Evolutionary conservation across 2,797 vertebrate genomes (phyloP).

Genomic region (Chiroxiphia lanceolata): DNA sequence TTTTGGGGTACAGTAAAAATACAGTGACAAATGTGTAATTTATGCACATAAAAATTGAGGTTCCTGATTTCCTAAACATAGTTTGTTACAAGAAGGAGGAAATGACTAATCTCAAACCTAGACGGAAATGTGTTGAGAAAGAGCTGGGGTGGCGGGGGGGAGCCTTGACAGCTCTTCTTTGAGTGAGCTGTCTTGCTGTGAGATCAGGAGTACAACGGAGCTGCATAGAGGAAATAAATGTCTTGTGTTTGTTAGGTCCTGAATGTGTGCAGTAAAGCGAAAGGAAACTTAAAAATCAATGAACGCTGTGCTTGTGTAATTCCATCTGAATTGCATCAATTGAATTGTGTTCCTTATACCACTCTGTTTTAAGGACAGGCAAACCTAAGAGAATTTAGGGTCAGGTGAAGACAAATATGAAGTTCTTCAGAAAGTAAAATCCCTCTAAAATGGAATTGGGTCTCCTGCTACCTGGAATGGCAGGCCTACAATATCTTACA

Average conservation of each 20-base stretch:
- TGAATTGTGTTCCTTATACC: background rate
- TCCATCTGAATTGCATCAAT: background rate
- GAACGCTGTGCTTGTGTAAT: background rate
- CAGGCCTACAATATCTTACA: background rate
- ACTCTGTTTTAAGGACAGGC: background rate
- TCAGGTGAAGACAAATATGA: background rate
- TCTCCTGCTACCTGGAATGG: background rate
- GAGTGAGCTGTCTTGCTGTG: background rate
- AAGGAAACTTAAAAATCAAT: background rate
- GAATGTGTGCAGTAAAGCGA: background rate
- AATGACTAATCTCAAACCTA: background rate
- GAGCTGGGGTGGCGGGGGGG: background rate
- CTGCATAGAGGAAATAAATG: background rate
- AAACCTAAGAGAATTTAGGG: background rate
- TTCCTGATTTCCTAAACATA: background rate
- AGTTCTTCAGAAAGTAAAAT: background rate
- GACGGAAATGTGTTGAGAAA: background rate
- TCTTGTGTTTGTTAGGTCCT: background rate
- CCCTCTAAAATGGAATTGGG: background rate
- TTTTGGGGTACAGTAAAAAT: constrained; percentile 14
- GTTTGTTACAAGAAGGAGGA: background rate
- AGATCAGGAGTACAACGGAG: background rate
- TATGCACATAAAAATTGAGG: background rate
- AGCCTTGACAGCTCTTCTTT: background rate
- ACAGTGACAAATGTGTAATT: background rate